Percentiles rank a stretch among this genome's conserved stretches.
phyloP scores from a whole-genome alignment of 2,888 invertebrate species.

The Lissonota sp. region DNA sequence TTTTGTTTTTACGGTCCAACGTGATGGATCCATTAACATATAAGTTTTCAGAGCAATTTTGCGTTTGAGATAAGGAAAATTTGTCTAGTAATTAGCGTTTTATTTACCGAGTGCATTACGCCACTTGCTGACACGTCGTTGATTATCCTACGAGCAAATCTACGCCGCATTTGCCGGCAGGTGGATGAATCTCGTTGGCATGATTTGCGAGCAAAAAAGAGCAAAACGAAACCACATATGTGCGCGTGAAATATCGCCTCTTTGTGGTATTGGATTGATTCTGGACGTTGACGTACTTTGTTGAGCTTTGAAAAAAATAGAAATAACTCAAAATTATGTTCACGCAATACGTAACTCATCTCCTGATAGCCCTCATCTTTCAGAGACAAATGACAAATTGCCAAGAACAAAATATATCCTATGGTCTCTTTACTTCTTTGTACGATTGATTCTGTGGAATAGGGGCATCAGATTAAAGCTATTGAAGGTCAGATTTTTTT shows the following conservation, averaged over 20 bases:
- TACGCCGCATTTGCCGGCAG: conserved; percentile 2
- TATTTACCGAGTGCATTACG: conserved; percentile 50
- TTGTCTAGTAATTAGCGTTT: conserved; percentile 55
- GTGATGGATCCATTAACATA: neutral
- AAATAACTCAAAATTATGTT: neutral
- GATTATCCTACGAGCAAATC: conserved; percentile 38
- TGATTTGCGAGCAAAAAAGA: neutral
- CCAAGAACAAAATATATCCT: conserved; percentile 23
- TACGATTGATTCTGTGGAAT: neutral
- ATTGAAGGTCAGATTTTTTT: too few species aligned
- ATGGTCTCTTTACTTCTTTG: neutral
- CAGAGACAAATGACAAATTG: conserved; percentile 26
- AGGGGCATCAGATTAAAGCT: neutral
- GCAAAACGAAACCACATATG: neutral
- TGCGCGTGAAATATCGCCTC: conserved; percentile 3
- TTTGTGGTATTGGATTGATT: conserved; percentile 13
- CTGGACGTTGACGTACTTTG: too few species aligned
- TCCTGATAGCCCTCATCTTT: conserved; percentile 3
- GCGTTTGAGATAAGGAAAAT: conserved; percentile 46
- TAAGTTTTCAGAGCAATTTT: conserved; percentile 21
- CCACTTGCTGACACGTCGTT: conserved; percentile 10
- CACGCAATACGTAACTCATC: conserved; percentile 25
- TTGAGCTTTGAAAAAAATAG: neutral
- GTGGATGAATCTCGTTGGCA: neutral
- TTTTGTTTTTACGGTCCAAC: neutral